These are phyloP conservation scores for Staurois parvus DNA, from an alignment of 2,797 vertebrate species.

Conservation along the genomic window DNA sequence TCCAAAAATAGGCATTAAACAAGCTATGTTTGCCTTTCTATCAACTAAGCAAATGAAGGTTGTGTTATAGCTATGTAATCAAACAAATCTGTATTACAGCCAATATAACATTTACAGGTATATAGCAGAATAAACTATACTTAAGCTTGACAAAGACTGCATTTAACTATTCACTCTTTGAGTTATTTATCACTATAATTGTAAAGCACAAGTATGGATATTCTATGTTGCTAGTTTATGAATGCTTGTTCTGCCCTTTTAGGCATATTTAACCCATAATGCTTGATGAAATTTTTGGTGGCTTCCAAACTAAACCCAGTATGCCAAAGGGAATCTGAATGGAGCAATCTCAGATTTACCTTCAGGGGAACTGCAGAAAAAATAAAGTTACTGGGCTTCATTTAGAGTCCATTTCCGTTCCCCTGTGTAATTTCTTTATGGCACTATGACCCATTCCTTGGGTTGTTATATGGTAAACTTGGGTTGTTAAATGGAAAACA, in stretches of 20 bases:
- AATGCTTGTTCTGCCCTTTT: background rate
- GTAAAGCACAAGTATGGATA: background rate
- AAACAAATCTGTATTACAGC: background rate
- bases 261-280: too few relatives aligned
- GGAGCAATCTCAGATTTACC: too few relatives aligned
- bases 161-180: background rate
- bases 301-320: too few relatives aligned
- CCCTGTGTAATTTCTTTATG: too few relatives aligned
- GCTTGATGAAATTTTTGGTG: too few relatives aligned
- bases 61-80: slow-evolving; percentile 8
- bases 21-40: slow-evolving; percentile 21
- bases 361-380: too few relatives aligned
- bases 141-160: background rate
- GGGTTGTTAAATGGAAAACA: too few relatives aligned
- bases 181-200: background rate
- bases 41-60: background rate
- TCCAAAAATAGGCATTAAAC: background rate
- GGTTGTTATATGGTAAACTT: too few relatives aligned
- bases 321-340: too few relatives aligned
- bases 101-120: slow-evolving; percentile 40
- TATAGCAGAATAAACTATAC: slow-evolving; percentile 10
- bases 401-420: too few relatives aligned
- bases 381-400: too few relatives aligned
- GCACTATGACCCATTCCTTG: too few relatives aligned
- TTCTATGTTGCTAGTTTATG: background rate